These are phyloP conservation scores for Copidosoma aretas DNA, from an alignment of 2,888 invertebrate species.

Conservation along the genomic window DNA sequence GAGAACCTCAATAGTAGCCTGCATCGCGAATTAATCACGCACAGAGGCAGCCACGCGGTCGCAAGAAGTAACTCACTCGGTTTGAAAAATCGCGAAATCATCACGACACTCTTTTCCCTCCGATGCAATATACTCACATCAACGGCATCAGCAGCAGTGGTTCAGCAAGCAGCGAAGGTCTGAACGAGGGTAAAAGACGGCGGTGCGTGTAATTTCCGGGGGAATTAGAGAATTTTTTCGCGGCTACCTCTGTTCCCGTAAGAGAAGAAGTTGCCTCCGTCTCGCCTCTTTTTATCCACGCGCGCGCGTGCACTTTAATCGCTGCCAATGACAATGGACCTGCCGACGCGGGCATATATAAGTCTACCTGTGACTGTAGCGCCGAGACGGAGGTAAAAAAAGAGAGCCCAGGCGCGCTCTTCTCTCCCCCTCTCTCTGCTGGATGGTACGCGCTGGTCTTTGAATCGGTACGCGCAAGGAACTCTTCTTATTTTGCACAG, in stretches of 20 bases:
- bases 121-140: background rate
- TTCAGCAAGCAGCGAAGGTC: conserved; percentile 5
- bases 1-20: background rate
- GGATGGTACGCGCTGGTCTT: conserved; percentile 23
- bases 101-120: background rate
- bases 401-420: conserved; percentile 1
- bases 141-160: background rate
- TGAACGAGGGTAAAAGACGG: background rate
- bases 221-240: conserved; percentile 37
- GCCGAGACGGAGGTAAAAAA: conserved; percentile 10
- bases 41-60: background rate
- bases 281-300: conserved; percentile 24
- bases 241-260: conserved; percentile 1
- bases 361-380: background rate
- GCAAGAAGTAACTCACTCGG: background rate
- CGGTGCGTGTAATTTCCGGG: conserved; percentile 30
- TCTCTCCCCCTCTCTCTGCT: conserved; percentile 11
- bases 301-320: conserved; percentile 30
- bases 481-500: too few relatives aligned
- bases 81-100: conserved; percentile 23
- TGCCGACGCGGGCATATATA: background rate
- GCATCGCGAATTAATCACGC: conserved; percentile 30
- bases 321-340: conserved; percentile 33
- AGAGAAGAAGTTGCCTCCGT: background rate
- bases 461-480: too few relatives aligned